These are phyloP conservation scores for Tyrannus savana DNA, from an alignment of 2,113 vertebrate species.

Conservation along the genomic window DNA sequence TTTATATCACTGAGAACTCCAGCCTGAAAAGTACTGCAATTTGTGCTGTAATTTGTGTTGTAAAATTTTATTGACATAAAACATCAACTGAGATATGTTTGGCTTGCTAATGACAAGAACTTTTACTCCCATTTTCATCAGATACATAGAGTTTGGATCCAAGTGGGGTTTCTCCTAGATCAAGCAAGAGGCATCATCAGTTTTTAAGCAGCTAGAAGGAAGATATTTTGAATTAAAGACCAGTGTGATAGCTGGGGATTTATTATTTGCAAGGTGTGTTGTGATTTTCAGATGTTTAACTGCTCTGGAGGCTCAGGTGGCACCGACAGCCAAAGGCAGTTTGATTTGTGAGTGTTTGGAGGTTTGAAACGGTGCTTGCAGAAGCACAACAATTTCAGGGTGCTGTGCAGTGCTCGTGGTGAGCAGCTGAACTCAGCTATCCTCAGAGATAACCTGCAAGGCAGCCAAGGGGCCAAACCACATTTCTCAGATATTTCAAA, in stretches of 20 bases:
- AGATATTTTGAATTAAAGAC: neutral
- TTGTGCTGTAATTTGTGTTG: neutral
- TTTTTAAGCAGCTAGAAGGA: neutral
- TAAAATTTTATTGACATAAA: neutral
- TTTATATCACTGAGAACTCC: neutral
- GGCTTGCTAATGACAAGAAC: neutral
- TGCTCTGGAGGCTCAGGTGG: neutral
- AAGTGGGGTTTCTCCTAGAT: neutral
- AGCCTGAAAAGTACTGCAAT: neutral
- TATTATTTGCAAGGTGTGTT: neutral
- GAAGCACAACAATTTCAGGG: neutral
- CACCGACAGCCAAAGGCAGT: neutral
- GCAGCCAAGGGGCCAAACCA: neutral
- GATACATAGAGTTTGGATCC: neutral
- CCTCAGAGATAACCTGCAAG: neutral
- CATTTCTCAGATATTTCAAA: neutral
- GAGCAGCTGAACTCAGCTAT: neutral
- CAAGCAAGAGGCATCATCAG: neutral
- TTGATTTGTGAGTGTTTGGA: neutral
- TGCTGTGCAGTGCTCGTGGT: neutral
- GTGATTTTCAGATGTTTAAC: neutral
- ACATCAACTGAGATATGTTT: neutral
- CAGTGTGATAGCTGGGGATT: neutral
- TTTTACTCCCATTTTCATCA: neutral
- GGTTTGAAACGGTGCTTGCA: neutral